Conservation (phyloP, 2,113 vertebrate species). For the Etheostoma spectabile region DNA sequence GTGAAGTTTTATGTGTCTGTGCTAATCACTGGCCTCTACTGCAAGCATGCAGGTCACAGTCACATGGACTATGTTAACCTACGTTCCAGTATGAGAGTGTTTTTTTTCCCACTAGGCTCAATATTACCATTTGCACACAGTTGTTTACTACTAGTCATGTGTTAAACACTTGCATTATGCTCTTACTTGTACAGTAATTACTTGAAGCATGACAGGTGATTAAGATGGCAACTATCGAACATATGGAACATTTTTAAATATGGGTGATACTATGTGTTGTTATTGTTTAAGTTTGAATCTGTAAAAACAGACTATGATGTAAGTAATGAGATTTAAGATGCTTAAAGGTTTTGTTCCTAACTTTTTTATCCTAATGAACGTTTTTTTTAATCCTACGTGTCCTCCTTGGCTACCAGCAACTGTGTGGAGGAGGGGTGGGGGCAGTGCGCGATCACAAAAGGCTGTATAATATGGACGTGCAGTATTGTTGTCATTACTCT, state of each 20-base stretch:
- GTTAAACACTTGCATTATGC: neutral
- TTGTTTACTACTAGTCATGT: neutral
- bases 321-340: neutral
- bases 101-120: constrained; percentile 5
- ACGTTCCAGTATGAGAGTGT: neutral
- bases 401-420: no score
- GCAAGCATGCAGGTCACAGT: constrained; percentile 47
- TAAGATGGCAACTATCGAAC: neutral
- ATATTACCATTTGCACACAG: constrained; percentile 9
- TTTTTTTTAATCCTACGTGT: no score
- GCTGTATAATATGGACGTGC: no score
- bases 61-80: constrained; percentile 50
- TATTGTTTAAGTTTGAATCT: neutral
- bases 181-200: neutral
- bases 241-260: neutral
- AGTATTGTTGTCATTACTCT: no score
- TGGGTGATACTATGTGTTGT: no score
- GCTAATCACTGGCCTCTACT: constrained; percentile 38
- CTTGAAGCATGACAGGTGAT: neutral
- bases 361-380: no score
- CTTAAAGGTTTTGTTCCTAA: no score
- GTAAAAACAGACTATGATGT: neutral
- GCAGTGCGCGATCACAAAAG: no score
- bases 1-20: constrained; percentile 18
- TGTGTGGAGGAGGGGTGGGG: no score